These are phyloP conservation scores for Drosophila quasianomalipes DNA, from an alignment of 2,888 invertebrate species.

Conservation along the genomic window DNA sequence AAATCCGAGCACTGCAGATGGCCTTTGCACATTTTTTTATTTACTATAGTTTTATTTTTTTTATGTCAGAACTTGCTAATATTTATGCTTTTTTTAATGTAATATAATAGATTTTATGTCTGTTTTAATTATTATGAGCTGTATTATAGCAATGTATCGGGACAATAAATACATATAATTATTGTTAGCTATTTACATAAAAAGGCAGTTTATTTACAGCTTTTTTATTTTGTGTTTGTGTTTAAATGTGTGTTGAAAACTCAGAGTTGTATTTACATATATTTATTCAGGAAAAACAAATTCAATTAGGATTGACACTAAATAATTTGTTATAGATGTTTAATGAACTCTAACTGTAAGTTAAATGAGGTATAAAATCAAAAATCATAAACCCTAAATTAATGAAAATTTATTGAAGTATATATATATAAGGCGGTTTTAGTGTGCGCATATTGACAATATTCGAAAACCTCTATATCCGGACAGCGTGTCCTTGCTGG, in stretches of 20 bases:
- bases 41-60: constrained; percentile 24
- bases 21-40: constrained; percentile 14
- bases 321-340: constrained; percentile 5
- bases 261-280: constrained; percentile 44
- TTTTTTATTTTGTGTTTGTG: constrained; percentile 12
- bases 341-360: constrained; percentile 34
- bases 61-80: constrained; percentile 30
- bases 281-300: constrained; percentile 4
- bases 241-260: constrained; percentile 20
- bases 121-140: constrained; percentile 35
- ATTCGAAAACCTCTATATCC: background rate
- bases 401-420: constrained; percentile 1
- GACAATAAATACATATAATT: constrained; percentile 50
- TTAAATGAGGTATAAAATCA: background rate
- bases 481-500: constrained; percentile 12
- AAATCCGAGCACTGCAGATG: constrained; percentile 21
- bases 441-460: constrained; percentile 4
- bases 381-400: constrained; percentile 27
- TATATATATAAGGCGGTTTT: background rate
- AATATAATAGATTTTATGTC: constrained; percentile 33
- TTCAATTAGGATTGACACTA: constrained; percentile 6
- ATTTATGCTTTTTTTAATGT: constrained; percentile 21
- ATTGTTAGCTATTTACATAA: constrained; percentile 64
- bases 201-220: constrained; percentile 64
- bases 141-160: constrained; percentile 27